phyloP scores from a whole-genome alignment of 2,888 invertebrate genomes.

The Ecliptopera silaceata region DNA sequence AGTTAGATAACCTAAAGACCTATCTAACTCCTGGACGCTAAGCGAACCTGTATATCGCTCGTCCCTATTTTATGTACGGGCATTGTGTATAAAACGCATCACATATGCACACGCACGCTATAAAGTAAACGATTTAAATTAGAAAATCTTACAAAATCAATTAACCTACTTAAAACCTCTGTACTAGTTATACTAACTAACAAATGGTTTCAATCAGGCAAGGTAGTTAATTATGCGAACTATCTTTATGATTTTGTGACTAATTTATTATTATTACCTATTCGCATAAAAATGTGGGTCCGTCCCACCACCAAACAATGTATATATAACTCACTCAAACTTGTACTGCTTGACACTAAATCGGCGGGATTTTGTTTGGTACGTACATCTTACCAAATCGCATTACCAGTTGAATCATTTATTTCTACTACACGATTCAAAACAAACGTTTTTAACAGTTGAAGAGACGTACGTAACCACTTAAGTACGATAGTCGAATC shows the following conservation, averaged over 20 bases:
- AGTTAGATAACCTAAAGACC: background rate
- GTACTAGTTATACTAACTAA: background rate
- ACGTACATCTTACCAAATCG: background rate
- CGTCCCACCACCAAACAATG: background rate
- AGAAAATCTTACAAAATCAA: background rate
- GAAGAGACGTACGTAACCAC: background rate
- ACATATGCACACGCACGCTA: background rate
- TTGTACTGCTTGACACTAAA: background rate
- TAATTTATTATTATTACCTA: background rate
- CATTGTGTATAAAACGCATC: constrained; percentile 1
- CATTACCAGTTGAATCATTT: background rate
- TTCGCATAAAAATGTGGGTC: background rate
- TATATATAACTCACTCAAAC: background rate
- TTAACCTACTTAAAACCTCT: background rate
- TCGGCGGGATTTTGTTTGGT: background rate
- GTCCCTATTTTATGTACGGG: background rate
- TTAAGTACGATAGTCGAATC: background rate
- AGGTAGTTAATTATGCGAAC: background rate
- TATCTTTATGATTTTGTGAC: background rate
- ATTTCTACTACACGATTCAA: background rate
- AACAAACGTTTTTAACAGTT: background rate
- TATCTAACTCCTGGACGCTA: background rate
- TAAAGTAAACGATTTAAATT: background rate
- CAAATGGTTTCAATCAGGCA: background rate
- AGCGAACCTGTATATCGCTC: background rate